A percentile compares a stretch with the other conserved stretches of the same genome.
phyloP scores from a whole-genome alignment of 2,888 invertebrate genomes.

The Metalampra italica region DNA sequence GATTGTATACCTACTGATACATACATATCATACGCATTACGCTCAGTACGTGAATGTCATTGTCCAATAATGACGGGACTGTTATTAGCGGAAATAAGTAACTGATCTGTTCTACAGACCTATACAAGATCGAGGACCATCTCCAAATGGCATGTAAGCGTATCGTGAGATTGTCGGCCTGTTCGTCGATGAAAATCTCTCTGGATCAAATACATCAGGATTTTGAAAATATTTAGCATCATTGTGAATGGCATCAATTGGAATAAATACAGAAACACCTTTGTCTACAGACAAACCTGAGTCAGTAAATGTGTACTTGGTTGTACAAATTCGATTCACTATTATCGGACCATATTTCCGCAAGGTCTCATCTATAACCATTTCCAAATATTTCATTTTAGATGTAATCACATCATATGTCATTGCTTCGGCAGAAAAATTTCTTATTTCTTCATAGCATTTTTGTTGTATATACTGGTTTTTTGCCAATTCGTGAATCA shows the following conservation, averaged over 20 bases:
- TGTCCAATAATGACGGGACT: neutral
- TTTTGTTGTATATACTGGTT: constrained; percentile 4
- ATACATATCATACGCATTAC: too few relatives aligned
- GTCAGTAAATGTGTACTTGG: neutral
- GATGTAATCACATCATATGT: too few relatives aligned
- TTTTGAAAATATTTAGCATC: constrained; percentile 5
- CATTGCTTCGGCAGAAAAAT: neutral
- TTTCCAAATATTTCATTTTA: constrained; percentile 4
- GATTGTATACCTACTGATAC: too few relatives aligned
- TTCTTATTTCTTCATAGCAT: neutral
- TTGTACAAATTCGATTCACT: neutral
- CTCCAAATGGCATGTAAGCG: neutral
- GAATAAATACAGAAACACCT: neutral
- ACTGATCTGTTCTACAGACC: neutral
- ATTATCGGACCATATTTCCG: neutral
- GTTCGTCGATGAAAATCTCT: constrained; percentile 4
- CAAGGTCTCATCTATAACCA: constrained; percentile 3
- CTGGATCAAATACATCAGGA: constrained; percentile 4
- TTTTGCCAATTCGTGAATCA: constrained; percentile 1
- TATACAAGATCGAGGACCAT: neutral
- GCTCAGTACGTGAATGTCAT: too few relatives aligned
- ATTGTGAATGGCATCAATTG: neutral
- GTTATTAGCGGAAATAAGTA: too few relatives aligned
- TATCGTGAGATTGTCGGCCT: neutral
- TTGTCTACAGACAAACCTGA: constrained; percentile 1